Conservation (phyloP, 2,113 vertebrate species). For the Ophiodon elongatus region DNA sequence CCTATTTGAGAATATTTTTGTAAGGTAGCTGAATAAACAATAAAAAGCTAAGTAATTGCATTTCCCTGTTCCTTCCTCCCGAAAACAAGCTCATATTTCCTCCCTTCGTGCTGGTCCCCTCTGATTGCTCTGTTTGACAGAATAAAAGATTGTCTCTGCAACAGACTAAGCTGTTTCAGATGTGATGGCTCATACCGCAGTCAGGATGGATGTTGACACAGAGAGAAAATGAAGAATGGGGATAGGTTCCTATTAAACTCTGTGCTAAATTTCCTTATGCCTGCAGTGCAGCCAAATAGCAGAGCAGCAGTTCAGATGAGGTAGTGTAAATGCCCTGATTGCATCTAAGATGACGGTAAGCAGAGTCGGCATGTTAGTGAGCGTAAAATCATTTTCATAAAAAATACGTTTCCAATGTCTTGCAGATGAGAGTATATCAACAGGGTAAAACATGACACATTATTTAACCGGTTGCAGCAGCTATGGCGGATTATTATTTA, state of each 20-base stretch:
- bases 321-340: conserved; percentile 54
- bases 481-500: conserved; percentile 27
- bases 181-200: conserved; percentile 47
- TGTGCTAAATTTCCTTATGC: conserved; percentile 32
- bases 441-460: conserved; percentile 30
- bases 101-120: conserved; percentile 24
- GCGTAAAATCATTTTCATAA: conserved; percentile 61
- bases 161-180: conserved; percentile 55
- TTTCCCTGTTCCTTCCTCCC: conserved; percentile 15
- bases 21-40: conserved; percentile 31
- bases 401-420: conserved; percentile 34
- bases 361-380: conserved; percentile 33
- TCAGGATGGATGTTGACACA: conserved; percentile 54
- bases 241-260: conserved; percentile 51
- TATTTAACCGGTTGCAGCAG: conserved; percentile 15
- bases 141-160: conserved; percentile 54
- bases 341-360: conserved; percentile 56
- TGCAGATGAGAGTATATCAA: conserved; percentile 30
- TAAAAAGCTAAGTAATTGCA: conserved; percentile 7
- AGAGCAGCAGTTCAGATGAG: conserved; percentile 47
- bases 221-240: conserved; percentile 56
- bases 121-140: conserved; percentile 57
- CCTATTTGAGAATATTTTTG: background rate
- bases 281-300: conserved; percentile 43
- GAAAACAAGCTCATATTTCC: conserved; percentile 43